Percentiles rank a stretch among this genome's conserved stretches.
Evolutionary conservation across 2,797 vertebrate species (phyloP).

Genomic region (Percopsis omiscomaycus): DNA sequence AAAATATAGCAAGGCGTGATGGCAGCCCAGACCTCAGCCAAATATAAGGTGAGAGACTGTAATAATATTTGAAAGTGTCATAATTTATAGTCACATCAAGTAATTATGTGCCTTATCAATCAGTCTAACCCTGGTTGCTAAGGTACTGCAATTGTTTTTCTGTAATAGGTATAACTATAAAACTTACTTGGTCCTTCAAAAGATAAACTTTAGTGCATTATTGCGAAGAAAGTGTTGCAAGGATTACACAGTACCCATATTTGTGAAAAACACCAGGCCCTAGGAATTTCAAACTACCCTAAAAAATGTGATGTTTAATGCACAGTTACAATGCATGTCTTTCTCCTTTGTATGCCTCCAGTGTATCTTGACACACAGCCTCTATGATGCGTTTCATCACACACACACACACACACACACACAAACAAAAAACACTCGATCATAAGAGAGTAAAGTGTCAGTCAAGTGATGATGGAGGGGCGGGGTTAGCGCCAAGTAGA

Average conservation of each 20-base stretch:
- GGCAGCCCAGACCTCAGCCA: slow-evolving; percentile 29
- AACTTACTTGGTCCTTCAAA: background rate
- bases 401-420: background rate
- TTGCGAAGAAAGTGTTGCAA: background rate
- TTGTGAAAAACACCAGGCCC: background rate
- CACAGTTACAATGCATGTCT: slow-evolving; percentile 20
- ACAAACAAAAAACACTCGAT: background rate
- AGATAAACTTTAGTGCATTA: background rate
- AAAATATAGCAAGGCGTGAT: slow-evolving; percentile 45
- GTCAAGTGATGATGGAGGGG: slow-evolving; percentile 8
- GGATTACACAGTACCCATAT: slow-evolving; percentile 2
- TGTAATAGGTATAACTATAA: background rate
- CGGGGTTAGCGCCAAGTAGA: slow-evolving; percentile 4
- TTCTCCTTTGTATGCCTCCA: slow-evolving; percentile 12
- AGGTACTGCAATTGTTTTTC: slow-evolving; percentile 13
- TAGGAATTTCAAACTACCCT: slow-evolving; percentile 23
- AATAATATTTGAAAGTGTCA: slow-evolving; percentile 55
- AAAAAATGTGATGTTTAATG: slow-evolving; percentile 36
- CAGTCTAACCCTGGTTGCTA: slow-evolving; percentile 17
- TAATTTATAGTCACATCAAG: slow-evolving; percentile 39
- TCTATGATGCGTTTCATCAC: slow-evolving; percentile 21
- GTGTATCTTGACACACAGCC: background rate
- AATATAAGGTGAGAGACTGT: slow-evolving; percentile 55
- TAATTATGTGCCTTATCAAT: slow-evolving; percentile 19
- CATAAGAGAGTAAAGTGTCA: slow-evolving; percentile 32